Evolutionary conservation across 2,888 invertebrate species (phyloP), one percentile per base, ranked within the genome.

Genomic region (Eilema depressum): DNA sequence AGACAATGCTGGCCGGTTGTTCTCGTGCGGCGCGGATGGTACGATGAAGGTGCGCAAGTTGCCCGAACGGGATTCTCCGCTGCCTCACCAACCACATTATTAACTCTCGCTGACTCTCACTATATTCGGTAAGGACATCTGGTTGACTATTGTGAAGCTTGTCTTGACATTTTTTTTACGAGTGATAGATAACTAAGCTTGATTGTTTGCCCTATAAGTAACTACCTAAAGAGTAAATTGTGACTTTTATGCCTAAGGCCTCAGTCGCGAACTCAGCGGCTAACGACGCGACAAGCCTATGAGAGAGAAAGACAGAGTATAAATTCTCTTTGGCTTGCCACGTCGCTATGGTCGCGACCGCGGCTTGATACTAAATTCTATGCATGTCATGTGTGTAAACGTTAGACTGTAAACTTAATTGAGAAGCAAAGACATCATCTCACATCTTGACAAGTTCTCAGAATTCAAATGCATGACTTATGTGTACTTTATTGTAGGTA

Each of bases 21-120:
- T 99, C 95, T 99, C 99, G 10, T 99, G 99, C 92, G 99, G 99
- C 69, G 99, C 99, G 65, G 99, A 99, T 96, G 99, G 99, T 84
- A 99, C 99, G 66, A 98, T 99, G 97, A 99, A 99, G 96, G 98
- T 99, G 81, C 97, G 99, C 79, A 98, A 98, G 90, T 95, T 99
- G 84, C 98, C 99, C 25, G 98, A 99, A 88, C 96, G 98, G n/a
- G 94, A 95, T 84, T 82, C 91, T 63, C 91, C 91, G 77, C 87
- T 89, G 73, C 86, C 86, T 75, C 91, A 91, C 71, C 92, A 92
- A 53, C 81, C 89, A 75, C 93, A 93, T 73, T 92, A 93, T 83
- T 90, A 83, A 75, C 66, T 60, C 66, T 25, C 71, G 71, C 66
- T 20, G 60, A 63, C 70, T 62, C 57, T 65, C 33, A 68, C 47